Percentiles rank a stretch among this genome's conserved stretches.
Evolutionary conservation across 2,797 vertebrate genomes (phyloP).

Genomic region (Pantherophis alleghaniensis): DNA sequence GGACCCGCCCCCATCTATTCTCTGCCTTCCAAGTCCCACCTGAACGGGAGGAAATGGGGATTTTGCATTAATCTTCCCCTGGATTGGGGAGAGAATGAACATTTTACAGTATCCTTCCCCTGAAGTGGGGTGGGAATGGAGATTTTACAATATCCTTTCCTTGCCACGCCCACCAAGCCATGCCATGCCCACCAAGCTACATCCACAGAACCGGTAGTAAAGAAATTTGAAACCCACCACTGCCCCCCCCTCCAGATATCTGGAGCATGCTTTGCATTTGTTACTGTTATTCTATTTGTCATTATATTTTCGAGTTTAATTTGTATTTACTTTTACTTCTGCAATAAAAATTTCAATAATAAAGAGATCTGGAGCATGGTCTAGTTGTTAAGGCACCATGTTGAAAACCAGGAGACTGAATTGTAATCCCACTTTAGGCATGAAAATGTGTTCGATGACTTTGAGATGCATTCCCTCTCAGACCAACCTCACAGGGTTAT

Average conservation of each 20-base stretch:
- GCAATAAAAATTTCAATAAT: not conserved
- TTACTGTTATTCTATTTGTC: not conserved
- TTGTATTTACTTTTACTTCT: not conserved
- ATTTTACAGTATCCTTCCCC: too few relatives aligned
- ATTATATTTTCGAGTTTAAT: not conserved
- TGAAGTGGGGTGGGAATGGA: too few relatives aligned
- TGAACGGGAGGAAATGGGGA: too few relatives aligned
- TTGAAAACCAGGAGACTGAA: not conserved
- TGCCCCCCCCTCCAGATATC: not conserved
- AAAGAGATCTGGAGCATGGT: not conserved
- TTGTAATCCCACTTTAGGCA: not conserved
- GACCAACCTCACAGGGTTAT: not conserved
- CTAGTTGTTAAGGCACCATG: not conserved
- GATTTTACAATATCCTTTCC: too few relatives aligned
- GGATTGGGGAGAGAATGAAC: too few relatives aligned
- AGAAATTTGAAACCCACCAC: too few relatives aligned
- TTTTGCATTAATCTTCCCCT: too few relatives aligned
- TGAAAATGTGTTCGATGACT: not conserved
- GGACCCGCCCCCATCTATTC: too few relatives aligned
- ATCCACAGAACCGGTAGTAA: too few relatives aligned
- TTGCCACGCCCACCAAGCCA: too few relatives aligned
- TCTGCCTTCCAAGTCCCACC: too few relatives aligned
- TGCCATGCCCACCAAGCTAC: too few relatives aligned
- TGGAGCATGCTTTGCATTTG: not conserved
- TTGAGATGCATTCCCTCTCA: not conserved